Evolutionary conservation across 1,140 invertebrate genomes (phyloP), one percentile per base, ranked within the genome.

Genomic region (Potamilus streckersoni): DNA sequence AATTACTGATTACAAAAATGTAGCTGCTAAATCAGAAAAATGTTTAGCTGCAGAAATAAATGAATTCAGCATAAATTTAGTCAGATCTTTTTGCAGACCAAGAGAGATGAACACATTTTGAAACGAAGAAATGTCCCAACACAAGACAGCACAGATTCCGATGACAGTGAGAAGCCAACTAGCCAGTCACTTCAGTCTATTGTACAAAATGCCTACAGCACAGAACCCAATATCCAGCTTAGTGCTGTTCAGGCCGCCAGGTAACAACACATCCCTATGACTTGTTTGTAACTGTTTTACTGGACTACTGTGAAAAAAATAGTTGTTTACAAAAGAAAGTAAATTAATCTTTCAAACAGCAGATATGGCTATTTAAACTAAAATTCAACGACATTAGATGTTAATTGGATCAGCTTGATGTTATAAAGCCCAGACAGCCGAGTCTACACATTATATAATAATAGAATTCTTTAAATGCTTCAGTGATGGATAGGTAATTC

Each of bases 101-200:
- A 99, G 92, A 92, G 97, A 79, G 97, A 99, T 85, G 97, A 99
- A 91, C 97, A 96, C 55, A 91, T 99, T 82, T 93, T 96, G 79
- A 99, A 99, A 91, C 92, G 97, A 85, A 92, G 98, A 85, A 99
- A 99, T 92, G 97, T 99, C 63, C 89, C 88, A 14, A 77, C 82
- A 56, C 82, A 86, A 73, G 86, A 89, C 70, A 89, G 88, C 73
- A 90, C 87, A 64, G 89, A 90, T 72, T 88, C 87, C 67, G 89
- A 90, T 61, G 89, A 90, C 56, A 86, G 78, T 71, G 88, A 89
- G 73, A 86, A 86, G 71, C 84, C 86, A 16, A 83, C 84, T 14
- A 85, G 73, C 19, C 87, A 89, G 76, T 87, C 87, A 2, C 69
- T 90, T 67, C 85, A 89, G 65, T 79, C 83, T 17, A 90, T 90